Conservation (phyloP, 2,888 invertebrate species). For the Branchellion lobata region DNA sequence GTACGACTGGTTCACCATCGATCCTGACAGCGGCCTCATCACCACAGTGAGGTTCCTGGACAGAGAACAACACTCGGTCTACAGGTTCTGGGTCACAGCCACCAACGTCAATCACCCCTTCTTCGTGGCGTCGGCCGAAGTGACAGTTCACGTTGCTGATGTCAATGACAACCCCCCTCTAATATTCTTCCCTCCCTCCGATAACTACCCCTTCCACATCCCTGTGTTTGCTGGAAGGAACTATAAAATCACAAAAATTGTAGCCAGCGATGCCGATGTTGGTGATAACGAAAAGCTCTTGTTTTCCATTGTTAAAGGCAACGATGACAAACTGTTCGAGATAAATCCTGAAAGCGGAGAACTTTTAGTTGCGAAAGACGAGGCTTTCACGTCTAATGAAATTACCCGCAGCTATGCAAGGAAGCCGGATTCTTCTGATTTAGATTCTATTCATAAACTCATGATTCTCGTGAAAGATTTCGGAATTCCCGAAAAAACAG, state of each 20-base stretch:
- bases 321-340: conserved; percentile 46
- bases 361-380: conserved; percentile 41
- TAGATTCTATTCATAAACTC: conserved; percentile 38
- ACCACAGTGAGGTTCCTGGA: conserved; percentile 42
- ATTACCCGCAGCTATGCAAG: neutral
- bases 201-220: conserved; percentile 30
- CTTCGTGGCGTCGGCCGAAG: conserved; percentile 30
- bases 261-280: conserved; percentile 49
- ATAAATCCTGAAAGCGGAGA: conserved; percentile 48
- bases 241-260: conserved; percentile 44
- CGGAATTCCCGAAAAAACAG: conserved; percentile 42
- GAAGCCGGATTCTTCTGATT: neutral
- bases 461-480: conserved; percentile 48
- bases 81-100: conserved; percentile 44
- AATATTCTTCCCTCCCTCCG: conserved; percentile 46
- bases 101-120: conserved; percentile 34
- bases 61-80: conserved; percentile 43
- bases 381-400: conserved; percentile 22
- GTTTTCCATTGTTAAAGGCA: conserved; percentile 48
- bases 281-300: conserved; percentile 48
- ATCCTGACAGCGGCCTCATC: conserved; percentile 43
- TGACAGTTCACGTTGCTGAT: conserved; percentile 48
- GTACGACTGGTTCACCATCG: conserved; percentile 45
- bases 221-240: conserved; percentile 26
- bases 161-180: conserved; percentile 49